Base-by-base conservation (phyloP, 2,797 vertebrate species). In the Psittacula derbiana region DNA sequence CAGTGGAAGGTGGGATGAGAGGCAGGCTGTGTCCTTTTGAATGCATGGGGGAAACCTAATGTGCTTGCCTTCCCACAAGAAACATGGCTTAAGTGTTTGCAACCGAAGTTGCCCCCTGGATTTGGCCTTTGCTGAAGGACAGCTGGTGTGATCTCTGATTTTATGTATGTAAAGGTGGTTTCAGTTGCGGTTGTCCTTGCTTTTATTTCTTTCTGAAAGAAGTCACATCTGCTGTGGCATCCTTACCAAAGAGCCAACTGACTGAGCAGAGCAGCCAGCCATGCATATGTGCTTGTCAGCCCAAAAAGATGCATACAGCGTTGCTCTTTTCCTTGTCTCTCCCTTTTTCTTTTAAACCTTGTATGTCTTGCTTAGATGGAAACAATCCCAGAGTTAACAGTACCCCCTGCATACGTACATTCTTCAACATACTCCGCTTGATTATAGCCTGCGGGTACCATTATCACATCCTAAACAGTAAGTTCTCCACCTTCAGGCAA, bases 401-500 rank as follows among this genome's bases (percentile, higher is more conserved):
- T 70, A 10, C 49, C 49, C 66, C 33, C 81, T 69, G 79, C 36
- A 0, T 72, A 69, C 71, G 88, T 43, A 36, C 40, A 74, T 57
- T 21, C 47, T 57, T 62, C 80, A 61, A 76, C 61, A 69, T 86
- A 47, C 23, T 70, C 57, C 64, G 1, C 14, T 74, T 65, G 83
- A 16, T 80, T 71, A 25, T 8, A 67, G 74, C 94, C 88, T 36
- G 46, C 36, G 91, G 94, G 64, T 73, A 11, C 57, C 2, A 1
- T 72, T 87, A 71, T 14, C 65, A 5, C 12, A 16, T 86, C 84
- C 88, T 43, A 50, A 89, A 94, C 90, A 93, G 3, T 89, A 47
- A 84, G 16, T 82, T 82, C 65, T 94, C 88, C 84, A 81, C 91
- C 93, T 96, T 76, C 88, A 88, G 93, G 94, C 96, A 93, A 95